These are phyloP conservation scores for Cerastis rubricosa DNA, from an alignment of 2,888 invertebrate genomes.

Conservation along the genomic window DNA sequence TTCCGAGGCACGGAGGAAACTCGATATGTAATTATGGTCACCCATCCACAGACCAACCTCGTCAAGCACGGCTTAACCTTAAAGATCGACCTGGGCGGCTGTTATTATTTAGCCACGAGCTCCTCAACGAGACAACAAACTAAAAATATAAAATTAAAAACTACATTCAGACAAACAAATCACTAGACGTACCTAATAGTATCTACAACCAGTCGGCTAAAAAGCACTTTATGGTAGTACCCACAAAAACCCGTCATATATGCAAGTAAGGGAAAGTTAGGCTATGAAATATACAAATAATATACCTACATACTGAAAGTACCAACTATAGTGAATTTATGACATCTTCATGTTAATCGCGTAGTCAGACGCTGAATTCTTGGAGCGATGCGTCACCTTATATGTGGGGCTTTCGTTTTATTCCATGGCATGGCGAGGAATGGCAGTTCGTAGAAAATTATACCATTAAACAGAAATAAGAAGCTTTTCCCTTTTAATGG, in stretches of 20 bases:
- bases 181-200: too few relatives aligned
- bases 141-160: too few relatives aligned
- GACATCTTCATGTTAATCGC: constrained; percentile 31
- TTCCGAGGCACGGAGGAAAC: too few relatives aligned
- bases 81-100: too few relatives aligned
- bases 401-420: constrained; percentile 25
- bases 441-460: constrained; percentile 19
- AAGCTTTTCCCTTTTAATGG: constrained; percentile 22
- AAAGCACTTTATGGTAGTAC: neutral
- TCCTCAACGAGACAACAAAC: too few relatives aligned
- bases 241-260: neutral
- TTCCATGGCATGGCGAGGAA: constrained; percentile 8
- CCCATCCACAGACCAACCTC: too few relatives aligned
- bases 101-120: too few relatives aligned
- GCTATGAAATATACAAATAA: neutral
- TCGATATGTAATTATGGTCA: too few relatives aligned
- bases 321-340: constrained; percentile 18
- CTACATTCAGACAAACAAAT: too few relatives aligned
- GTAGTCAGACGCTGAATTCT: constrained; percentile 33
- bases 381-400: constrained; percentile 44
- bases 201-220: too few relatives aligned
- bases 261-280: neutral
- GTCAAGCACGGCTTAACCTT: too few relatives aligned
- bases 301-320: neutral
- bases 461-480: constrained; percentile 22